phyloP scores from a whole-genome alignment of 1,140 invertebrate species.

The Oedothorax gibbosus region DNA sequence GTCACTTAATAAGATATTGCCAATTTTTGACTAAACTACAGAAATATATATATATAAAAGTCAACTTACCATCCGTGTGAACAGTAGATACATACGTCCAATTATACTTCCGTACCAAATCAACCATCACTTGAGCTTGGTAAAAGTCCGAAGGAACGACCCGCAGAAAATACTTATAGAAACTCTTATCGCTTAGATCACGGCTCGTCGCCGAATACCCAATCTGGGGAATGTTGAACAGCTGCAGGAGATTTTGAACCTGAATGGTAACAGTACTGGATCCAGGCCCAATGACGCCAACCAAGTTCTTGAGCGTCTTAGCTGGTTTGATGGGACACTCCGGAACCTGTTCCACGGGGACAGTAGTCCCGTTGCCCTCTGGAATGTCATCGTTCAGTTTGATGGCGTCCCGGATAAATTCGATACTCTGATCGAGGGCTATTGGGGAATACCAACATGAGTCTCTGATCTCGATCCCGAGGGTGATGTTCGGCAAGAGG shows the following conservation, averaged over 20 bases:
- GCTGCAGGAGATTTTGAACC: slow-evolving; percentile 85
- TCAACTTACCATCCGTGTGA: slow-evolving; percentile 79
- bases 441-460: slow-evolving; percentile 82
- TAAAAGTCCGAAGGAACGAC: slow-evolving; percentile 86
- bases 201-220: slow-evolving; percentile 84
- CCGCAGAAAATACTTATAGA: slow-evolving; percentile 83
- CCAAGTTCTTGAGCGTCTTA: slow-evolving; percentile 72
- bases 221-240: slow-evolving; percentile 84
- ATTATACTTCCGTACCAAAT: slow-evolving; percentile 79
- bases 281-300: slow-evolving; percentile 79
- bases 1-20: too few relatives aligned
- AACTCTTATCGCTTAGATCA: slow-evolving; percentile 81
- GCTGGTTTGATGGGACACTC: slow-evolving; percentile 62
- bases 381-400: slow-evolving; percentile 67
- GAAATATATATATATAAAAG: not conserved
- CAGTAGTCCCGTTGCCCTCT: slow-evolving; percentile 13
- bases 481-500: slow-evolving; percentile 74
- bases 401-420: slow-evolving; percentile 80
- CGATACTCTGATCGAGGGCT: slow-evolving; percentile 82
- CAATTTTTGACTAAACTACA: not conserved
- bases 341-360: slow-evolving; percentile 27
- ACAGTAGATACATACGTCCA: slow-evolving; percentile 89
- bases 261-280: slow-evolving; percentile 78
- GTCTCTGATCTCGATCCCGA: slow-evolving; percentile 83
- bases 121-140: slow-evolving; percentile 82